These are phyloP conservation scores for Salminus brasiliensis DNA, from an alignment of 2,113 vertebrate genomes.

Conservation along the genomic window DNA sequence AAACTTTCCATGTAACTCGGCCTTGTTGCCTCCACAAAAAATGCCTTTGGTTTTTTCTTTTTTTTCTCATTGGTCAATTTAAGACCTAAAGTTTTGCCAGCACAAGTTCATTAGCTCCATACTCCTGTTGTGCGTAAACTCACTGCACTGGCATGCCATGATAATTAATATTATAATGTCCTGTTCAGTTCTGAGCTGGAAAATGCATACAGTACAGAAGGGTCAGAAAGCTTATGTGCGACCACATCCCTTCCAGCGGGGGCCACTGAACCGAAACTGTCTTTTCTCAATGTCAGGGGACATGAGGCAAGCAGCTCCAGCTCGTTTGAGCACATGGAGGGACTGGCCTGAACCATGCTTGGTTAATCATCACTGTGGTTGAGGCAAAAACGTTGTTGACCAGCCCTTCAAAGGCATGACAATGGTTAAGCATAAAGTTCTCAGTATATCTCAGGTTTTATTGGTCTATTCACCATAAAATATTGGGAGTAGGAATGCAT, in stretches of 20 bases:
- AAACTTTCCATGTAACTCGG: conserved; percentile 59
- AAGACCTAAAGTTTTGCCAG: conserved; percentile 34
- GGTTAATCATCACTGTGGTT: conserved; percentile 69
- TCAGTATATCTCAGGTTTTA: conserved; percentile 20
- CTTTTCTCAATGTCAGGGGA: conserved; percentile 61
- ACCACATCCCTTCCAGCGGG: conserved; percentile 65
- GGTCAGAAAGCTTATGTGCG: conserved; percentile 51
- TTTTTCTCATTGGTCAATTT: conserved; percentile 40
- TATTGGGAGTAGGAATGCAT: too few relatives aligned
- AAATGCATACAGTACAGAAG: conserved; percentile 38
- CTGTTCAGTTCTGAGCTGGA: conserved; percentile 42
- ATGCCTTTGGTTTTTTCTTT: conserved; percentile 36
- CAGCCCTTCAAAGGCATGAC: conserved; percentile 73
- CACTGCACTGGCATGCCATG: conserved; percentile 37
- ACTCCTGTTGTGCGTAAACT: conserved; percentile 44
- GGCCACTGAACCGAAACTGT: conserved; percentile 64
- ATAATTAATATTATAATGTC: conserved; percentile 41
- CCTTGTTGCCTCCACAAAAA: conserved; percentile 38
- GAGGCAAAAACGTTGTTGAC: conserved; percentile 54
- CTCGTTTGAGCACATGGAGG: conserved; percentile 63
- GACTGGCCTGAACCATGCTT: conserved; percentile 57
- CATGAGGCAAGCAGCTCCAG: conserved; percentile 56
- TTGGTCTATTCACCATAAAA: too few relatives aligned
- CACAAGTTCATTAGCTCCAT: conserved; percentile 34
- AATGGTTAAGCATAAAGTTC: conserved; percentile 55